phyloP scores from a whole-genome alignment of 2,888 invertebrate genomes.

The Arctia plantaginis region DNA sequence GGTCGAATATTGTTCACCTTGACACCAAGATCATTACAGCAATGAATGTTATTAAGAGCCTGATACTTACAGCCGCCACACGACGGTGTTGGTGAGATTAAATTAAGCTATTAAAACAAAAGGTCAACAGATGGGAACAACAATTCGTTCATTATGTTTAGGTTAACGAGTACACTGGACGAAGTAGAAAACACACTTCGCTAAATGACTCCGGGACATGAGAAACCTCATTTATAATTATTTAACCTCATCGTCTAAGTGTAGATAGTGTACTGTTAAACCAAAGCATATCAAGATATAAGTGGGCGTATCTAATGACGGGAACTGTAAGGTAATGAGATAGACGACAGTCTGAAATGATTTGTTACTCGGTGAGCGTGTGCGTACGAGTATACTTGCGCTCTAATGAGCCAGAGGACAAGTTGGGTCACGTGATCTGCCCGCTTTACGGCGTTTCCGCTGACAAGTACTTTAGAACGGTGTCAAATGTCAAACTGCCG shows the following conservation, averaged over 20 bases:
- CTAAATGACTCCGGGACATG: background rate
- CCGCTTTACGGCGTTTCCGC: background rate
- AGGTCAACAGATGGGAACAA: constrained; percentile 4
- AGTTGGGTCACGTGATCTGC: background rate
- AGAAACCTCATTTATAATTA: constrained; percentile 5
- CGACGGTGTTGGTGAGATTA: background rate
- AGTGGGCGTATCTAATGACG: constrained; percentile 20
- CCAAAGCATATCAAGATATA: constrained; percentile 24
- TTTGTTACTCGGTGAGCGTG: constrained; percentile 6
- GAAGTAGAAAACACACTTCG: constrained; percentile 4
- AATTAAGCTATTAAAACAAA: constrained; percentile 11
- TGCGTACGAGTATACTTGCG: background rate
- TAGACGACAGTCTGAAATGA: background rate
- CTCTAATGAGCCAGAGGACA: constrained; percentile 9
- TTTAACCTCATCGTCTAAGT: constrained; percentile 9
- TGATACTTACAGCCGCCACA: constrained; percentile 1
- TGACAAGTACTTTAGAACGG: background rate
- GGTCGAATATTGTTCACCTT: constrained; percentile 9
- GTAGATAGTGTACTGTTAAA: constrained; percentile 18
- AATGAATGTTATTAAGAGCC: constrained; percentile 14
- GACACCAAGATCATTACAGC: constrained; percentile 5
- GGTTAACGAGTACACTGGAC: background rate
- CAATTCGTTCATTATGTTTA: background rate
- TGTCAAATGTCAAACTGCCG: background rate
- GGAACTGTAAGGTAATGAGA: constrained; percentile 8